phyloP scores from a whole-genome alignment of 2,113 vertebrate species.

The Jacana jacana region DNA sequence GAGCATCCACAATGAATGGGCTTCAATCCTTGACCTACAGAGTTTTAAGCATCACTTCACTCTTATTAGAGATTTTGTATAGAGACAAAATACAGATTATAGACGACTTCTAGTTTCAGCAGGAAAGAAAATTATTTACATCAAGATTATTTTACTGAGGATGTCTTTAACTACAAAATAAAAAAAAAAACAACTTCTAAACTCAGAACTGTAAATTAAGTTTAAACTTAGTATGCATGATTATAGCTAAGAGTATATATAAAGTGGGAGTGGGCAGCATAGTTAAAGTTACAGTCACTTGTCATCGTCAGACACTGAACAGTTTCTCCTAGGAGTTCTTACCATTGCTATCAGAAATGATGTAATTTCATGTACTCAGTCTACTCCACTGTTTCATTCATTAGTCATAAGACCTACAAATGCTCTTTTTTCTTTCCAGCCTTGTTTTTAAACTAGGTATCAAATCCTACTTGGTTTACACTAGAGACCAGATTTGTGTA shows the following conservation, averaged over 20 bases:
- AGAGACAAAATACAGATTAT: not conserved
- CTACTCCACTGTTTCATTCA: not conserved
- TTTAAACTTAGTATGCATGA: not conserved
- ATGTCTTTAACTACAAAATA: not conserved
- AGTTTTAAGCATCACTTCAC: conserved; percentile 22
- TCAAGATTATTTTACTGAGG: conserved; percentile 14
- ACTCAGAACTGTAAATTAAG: not conserved
- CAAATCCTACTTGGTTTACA: too few relatives aligned
- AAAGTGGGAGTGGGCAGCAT: not conserved
- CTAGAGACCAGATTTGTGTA: too few relatives aligned
- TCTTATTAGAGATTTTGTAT: not conserved
- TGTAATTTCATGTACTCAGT: not conserved
- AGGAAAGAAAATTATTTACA: not conserved
- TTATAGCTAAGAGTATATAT: not conserved
- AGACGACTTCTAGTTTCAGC: not conserved
- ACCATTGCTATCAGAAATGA: not conserved
- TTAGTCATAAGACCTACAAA: too few relatives aligned
- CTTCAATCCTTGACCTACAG: not conserved
- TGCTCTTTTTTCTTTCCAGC: too few relatives aligned
- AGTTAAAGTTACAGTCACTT: not conserved
- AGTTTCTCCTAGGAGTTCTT: not conserved
- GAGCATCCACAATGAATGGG: not conserved
- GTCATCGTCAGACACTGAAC: not conserved
- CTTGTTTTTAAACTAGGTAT: too few relatives aligned
- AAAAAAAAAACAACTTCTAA: not conserved